Evolutionary conservation across 2,888 invertebrate species (phyloP), one percentile per base, ranked within the genome.

Genomic region (Idaea dimidiata): DNA sequence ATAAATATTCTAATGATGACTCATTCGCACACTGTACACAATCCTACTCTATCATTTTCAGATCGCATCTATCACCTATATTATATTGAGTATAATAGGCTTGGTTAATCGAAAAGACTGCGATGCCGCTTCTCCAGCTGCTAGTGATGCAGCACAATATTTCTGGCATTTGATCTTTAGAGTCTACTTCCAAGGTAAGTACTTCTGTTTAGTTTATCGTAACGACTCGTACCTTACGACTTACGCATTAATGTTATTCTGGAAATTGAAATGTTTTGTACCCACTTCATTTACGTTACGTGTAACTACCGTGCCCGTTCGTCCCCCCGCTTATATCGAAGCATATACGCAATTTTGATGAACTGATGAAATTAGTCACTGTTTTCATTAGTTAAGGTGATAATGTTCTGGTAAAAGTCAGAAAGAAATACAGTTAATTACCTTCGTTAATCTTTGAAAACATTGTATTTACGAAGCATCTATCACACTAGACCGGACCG

Each of bases 171-270:
- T 70, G 1, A 57, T 85, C 2, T 77, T 76, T 62, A 69, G 70
- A 65, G 66, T 74, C 1, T 88, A 85, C 65, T 76, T 87, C 65
- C 76, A 78, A 74, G 67, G 87, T 86, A 72, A 72, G 73, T 71
- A 60, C 59, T 7, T 54, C 24, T n/a, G n/a, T 61, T 10, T 43
- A 59, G 17, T 55, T 16, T 33, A 32, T 31, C 43, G 56, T 57
- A 60, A 32, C 32, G 56, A 32, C 31, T 54, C n/a, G n/a, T n/a
- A n/a, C n/a, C 54, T 54, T 32, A 32, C 32, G 6, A 14, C 43
- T 10, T 43, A 43, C 43, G 43, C 43, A 43, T 14, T 43, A 32
- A 10, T 43, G 6, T 43, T 43, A 14, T 14, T 43, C 8, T 43
- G 8, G 6, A 43, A 43, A 10, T 8, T 8, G 43, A 5, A 10